Conservation (phyloP, 2,113 vertebrate genomes). For the Orientallactaga bullata region DNA sequence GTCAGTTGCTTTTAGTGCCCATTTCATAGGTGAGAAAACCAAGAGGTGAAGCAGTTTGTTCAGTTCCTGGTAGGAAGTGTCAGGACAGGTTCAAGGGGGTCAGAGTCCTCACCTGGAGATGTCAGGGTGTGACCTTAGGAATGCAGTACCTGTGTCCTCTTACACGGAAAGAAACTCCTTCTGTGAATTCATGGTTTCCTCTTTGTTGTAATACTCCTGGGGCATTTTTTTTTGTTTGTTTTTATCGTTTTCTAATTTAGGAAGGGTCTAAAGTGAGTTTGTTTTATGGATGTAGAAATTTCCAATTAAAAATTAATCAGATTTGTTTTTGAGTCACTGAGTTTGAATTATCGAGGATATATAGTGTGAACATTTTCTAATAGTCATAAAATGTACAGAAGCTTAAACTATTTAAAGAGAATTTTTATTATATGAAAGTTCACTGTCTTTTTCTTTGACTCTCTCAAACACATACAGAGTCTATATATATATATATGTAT, state of each 20-base stretch:
- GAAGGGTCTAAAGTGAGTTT: slow-evolving; percentile 4
- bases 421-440: slow-evolving; percentile 5
- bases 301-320: background rate
- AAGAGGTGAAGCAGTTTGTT: background rate
- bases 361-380: background rate
- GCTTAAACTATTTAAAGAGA: background rate
- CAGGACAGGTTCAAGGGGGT: background rate
- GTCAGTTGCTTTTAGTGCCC: background rate
- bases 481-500: background rate
- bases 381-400: slow-evolving; percentile 17
- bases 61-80: background rate
- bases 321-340: background rate
- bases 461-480: background rate
- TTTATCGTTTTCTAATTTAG: background rate
- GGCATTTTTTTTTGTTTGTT: background rate
- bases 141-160: background rate
- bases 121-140: background rate
- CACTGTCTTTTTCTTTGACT: background rate
- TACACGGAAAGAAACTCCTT: background rate
- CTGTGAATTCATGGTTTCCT: background rate
- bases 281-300: background rate
- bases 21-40: background rate
- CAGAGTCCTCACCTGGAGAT: background rate
- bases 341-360: background rate
- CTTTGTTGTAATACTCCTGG: background rate